phyloP scores from a whole-genome alignment of 2,888 invertebrate species.

The Harpalus rufipes region DNA sequence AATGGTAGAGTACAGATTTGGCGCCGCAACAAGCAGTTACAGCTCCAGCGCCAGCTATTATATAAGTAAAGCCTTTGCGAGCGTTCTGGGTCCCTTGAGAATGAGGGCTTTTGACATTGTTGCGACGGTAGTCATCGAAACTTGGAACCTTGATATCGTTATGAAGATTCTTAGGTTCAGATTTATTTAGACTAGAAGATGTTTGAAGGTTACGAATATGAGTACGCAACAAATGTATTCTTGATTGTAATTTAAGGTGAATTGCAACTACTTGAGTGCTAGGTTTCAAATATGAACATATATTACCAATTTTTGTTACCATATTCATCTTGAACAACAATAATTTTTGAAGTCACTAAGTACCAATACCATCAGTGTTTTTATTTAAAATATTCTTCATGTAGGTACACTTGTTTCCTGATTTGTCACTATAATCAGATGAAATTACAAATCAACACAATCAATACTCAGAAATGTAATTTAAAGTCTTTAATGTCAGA shows the following conservation, averaged over 20 bases:
- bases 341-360: neutral
- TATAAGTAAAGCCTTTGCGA: conserved; percentile 90
- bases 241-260: conserved; percentile 79
- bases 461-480: too few relatives aligned
- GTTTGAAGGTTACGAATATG: too few relatives aligned
- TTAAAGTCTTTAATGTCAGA: neutral
- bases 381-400: neutral
- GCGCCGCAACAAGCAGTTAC: conserved; percentile 89
- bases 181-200: too few relatives aligned
- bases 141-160: conserved; percentile 94
- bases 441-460: too few relatives aligned
- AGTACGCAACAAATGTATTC: too few relatives aligned
- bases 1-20: conserved; percentile 90
- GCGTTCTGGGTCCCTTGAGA: conserved; percentile 81
- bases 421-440: too few relatives aligned
- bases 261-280: conserved; percentile 84
- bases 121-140: conserved; percentile 90
- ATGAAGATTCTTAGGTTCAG: conserved; percentile 89
- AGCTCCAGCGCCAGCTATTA: conserved; percentile 89
- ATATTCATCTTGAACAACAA: conserved; percentile 46
- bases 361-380: neutral
- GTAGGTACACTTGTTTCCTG: neutral
- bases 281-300: conserved; percentile 84
- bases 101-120: conserved; percentile 82
- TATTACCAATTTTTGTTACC: conserved; percentile 80